Evolutionary conservation across 2,888 invertebrate genomes (phyloP).

Genomic region (Aricia artaxerxes): DNA sequence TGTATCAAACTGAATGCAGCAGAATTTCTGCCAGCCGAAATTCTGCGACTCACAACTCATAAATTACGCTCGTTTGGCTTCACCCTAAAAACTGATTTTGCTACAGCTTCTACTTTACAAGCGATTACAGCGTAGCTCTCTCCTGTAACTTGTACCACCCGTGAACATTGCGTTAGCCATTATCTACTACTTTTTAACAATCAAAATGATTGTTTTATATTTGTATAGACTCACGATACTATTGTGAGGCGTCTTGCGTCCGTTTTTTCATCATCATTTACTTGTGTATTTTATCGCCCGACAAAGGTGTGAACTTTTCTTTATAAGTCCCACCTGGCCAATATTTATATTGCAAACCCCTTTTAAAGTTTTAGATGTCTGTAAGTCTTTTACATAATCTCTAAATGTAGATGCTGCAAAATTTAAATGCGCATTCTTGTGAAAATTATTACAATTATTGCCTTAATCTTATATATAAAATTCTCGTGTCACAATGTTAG

Average conservation of each 20-base stretch:
- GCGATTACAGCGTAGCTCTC: neutral
- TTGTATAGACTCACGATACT: conserved; percentile 58
- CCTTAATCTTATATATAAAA: too few relatives aligned
- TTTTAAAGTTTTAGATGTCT: neutral
- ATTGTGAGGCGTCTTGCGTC: conserved; percentile 38
- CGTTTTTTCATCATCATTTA: conserved; percentile 13
- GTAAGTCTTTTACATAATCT: neutral
- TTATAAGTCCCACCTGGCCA: neutral
- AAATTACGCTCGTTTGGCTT: too few relatives aligned
- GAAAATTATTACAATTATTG: too few relatives aligned
- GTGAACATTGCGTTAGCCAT: conserved; percentile 58
- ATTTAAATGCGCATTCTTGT: too few relatives aligned
- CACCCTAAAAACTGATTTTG: too few relatives aligned
- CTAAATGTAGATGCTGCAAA: too few relatives aligned
- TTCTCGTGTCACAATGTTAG: too few relatives aligned
- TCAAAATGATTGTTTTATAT: conserved; percentile 80
- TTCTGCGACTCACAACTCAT: too few relatives aligned
- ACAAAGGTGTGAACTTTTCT: neutral
- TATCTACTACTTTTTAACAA: conserved; percentile 69
- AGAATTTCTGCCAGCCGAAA: too few relatives aligned
- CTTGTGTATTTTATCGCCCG: neutral
- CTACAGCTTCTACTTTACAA: too few relatives aligned
- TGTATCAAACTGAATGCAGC: too few relatives aligned
- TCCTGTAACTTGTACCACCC: conserved; percentile 42
- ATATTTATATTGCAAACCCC: neutral